These are phyloP conservation scores for Sarcophaga peregrina DNA, from an alignment of 1,140 invertebrate species.

Conservation along the genomic window DNA sequence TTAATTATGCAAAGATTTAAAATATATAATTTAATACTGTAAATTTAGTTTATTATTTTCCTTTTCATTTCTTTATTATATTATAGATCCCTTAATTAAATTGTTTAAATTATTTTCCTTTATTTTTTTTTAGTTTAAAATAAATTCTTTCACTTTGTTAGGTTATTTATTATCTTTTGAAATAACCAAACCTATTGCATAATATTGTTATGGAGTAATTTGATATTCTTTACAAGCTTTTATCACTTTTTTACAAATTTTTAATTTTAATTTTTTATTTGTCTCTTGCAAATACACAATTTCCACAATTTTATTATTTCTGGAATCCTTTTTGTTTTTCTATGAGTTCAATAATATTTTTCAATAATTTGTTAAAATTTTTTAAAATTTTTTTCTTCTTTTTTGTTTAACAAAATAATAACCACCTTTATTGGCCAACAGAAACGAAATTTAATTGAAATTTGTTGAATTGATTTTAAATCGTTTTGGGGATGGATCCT, in stretches of 20 bases:
- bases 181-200: too few species aligned
- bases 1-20: too few species aligned
- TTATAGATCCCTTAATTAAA: too few species aligned
- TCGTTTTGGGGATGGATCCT: conserved; percentile 51
- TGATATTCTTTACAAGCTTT: too few species aligned
- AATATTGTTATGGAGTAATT: too few species aligned
- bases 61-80: too few species aligned
- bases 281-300: background rate
- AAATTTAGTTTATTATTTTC: too few species aligned
- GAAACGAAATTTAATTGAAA: conserved; percentile 42
- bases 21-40: too few species aligned
- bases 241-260: background rate
- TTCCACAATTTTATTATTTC: background rate
- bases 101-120: too few species aligned
- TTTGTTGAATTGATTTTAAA: conserved; percentile 6
- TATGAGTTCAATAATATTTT: conserved; percentile 7
- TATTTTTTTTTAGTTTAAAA: too few species aligned
- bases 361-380: background rate
- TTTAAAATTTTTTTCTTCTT: background rate
- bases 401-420: background rate
- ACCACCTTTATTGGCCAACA: conserved; percentile 45
- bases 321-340: conserved; percentile 81
- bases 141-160: too few species aligned
- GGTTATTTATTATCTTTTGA: too few species aligned
- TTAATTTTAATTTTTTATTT: background rate